phyloP scores from a whole-genome alignment of 2,888 invertebrate species.

The Ochropleura leucogaster region DNA sequence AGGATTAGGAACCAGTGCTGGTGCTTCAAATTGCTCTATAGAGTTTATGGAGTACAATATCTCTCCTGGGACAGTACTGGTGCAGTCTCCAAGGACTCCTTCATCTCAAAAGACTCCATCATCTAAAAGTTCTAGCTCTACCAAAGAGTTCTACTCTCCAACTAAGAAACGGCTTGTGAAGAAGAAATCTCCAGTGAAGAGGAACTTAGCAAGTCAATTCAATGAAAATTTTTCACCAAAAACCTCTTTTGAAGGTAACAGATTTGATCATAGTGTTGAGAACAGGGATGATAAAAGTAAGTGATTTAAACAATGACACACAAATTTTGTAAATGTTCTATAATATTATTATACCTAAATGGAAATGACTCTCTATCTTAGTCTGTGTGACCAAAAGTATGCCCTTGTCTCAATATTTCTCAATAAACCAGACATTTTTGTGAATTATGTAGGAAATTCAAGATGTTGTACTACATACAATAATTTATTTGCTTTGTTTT shows the following conservation, averaged over 20 bases:
- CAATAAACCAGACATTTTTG: neutral
- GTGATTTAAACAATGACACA: neutral
- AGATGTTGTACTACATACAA: neutral
- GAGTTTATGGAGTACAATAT: slow-evolving; percentile 51
- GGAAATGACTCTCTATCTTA: neutral
- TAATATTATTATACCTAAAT: neutral
- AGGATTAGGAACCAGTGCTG: slow-evolving; percentile 3
- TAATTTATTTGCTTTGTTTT: neutral
- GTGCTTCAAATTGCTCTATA: slow-evolving; percentile 30
- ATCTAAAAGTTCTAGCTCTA: slow-evolving; percentile 60
- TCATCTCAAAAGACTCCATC: slow-evolving; percentile 40
- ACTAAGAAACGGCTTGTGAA: slow-evolving; percentile 75
- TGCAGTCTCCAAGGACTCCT: slow-evolving; percentile 51
- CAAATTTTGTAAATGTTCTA: neutral
- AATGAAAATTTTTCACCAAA: slow-evolving; percentile 41
- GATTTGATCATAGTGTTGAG: slow-evolving; percentile 58
- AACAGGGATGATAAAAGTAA: slow-evolving; percentile 85
- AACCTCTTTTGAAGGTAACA: slow-evolving; percentile 56
- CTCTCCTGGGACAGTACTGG: slow-evolving; percentile 45
- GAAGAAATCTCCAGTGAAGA: slow-evolving; percentile 73
- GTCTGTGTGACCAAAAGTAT: neutral
- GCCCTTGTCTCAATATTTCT: neutral
- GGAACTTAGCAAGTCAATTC: slow-evolving; percentile 70
- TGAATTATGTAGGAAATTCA: neutral
- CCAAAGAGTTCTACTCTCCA: slow-evolving; percentile 80